phyloP scores from a whole-genome alignment of 1,140 invertebrate genomes.

The Bombus impatiens region DNA sequence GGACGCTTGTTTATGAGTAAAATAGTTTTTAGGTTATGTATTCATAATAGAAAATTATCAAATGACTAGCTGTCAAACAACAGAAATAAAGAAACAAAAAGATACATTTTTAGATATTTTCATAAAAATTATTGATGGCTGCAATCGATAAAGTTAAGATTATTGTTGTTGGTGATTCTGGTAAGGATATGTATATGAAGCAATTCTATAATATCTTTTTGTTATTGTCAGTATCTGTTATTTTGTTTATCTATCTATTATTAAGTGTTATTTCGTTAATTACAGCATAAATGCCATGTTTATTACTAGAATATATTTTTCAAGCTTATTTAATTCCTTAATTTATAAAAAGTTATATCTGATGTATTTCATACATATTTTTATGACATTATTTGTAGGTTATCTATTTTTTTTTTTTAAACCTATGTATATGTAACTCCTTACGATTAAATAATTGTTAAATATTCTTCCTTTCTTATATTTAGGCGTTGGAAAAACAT shows the following conservation, averaged over 20 bases:
- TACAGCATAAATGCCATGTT: background rate
- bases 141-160: conserved; percentile 94
- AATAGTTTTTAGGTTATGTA: conserved; percentile 48
- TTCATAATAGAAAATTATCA: conserved; percentile 23
- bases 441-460: background rate
- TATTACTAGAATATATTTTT: background rate
- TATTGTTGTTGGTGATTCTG: conserved; percentile 96
- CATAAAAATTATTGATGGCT: conserved; percentile 83
- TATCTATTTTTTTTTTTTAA: conserved; percentile 13
- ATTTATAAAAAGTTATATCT: background rate
- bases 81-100: background rate
- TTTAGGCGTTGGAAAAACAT: conserved; percentile 96
- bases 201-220: conserved; percentile 8
- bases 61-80: conserved; percentile 41
- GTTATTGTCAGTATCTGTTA: background rate
- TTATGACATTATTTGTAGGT: background rate
- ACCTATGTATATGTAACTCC: background rate
- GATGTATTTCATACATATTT: conserved; percentile 20
- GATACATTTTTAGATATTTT: conserved; percentile 13
- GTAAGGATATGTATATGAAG: conserved; percentile 79
- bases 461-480: conserved; percentile 12
- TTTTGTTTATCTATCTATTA: background rate
- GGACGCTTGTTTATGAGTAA: conserved; percentile 45
- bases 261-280: background rate
- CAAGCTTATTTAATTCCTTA: conserved; percentile 3